A percentile compares a stretch with the other conserved stretches of the same genome.
Conservation (phyloP, 1,140 invertebrate species). For the Globodera rostochiensis region DNA sequence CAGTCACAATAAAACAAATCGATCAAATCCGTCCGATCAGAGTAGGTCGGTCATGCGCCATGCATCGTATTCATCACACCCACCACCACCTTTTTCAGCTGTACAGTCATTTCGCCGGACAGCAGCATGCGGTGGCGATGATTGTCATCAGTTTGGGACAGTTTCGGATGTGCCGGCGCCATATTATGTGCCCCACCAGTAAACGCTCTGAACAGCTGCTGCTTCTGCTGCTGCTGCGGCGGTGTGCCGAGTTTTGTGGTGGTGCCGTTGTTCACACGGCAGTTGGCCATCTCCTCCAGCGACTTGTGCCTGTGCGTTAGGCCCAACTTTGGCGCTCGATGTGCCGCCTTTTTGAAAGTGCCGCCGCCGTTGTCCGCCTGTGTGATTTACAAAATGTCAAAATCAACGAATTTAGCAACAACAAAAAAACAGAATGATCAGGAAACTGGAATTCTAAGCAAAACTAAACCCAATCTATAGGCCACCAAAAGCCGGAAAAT, state of each 20-base stretch:
- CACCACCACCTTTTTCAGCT: slow-evolving; percentile 48
- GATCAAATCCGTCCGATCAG: no score
- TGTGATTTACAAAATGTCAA: no score
- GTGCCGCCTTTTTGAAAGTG: not conserved
- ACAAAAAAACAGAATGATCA: no score
- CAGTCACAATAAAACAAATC: no score
- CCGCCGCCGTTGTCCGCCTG: not conserved
- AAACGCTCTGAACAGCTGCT: not conserved
- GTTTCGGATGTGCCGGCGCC: not conserved
- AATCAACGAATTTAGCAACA: no score
- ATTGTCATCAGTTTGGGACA: not conserved
- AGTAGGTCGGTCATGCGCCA: not conserved
- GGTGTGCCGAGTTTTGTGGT: no score
- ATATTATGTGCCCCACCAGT: not conserved
- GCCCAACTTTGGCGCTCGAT: not conserved
- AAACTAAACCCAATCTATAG: no score
- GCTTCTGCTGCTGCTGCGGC: not conserved
- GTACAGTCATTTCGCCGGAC: slow-evolving; percentile 56
- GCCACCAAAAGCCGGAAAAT: no score
- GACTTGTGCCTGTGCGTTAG: slow-evolving; percentile 11
- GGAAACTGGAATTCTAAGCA: no score
- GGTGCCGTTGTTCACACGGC: slow-evolving; percentile 1
- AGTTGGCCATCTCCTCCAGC: slow-evolving; percentile 15
- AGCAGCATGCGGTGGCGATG: slow-evolving; percentile 19
- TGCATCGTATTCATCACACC: not conserved